phyloP scores from a whole-genome alignment of 2,797 vertebrate genomes.

The Pterois miles region DNA sequence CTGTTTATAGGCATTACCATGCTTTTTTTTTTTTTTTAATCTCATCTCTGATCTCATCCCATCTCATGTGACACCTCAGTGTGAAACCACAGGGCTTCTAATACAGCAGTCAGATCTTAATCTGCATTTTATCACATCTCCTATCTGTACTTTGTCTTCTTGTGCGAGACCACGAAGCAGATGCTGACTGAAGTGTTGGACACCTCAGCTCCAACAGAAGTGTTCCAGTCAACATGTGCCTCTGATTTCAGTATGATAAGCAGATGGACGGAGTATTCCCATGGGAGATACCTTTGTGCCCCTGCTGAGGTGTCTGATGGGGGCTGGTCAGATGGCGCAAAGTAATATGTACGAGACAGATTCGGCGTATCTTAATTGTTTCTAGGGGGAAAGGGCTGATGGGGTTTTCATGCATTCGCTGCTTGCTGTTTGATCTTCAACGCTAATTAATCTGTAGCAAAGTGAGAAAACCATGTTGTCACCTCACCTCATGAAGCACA shows the following conservation, averaged over 20 bases:
- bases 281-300: slow-evolving; percentile 35
- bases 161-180: slow-evolving; percentile 13
- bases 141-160: not conserved
- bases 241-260: slow-evolving; percentile 26
- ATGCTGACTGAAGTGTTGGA: slow-evolving; percentile 18
- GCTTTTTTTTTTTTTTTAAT: not conserved
- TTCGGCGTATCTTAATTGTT: slow-evolving; percentile 62
- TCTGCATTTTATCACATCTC: slow-evolving; percentile 22
- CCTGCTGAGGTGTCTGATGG: slow-evolving; percentile 22
- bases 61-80: not conserved
- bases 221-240: not conserved
- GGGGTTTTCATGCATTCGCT: slow-evolving; percentile 39
- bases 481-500: slow-evolving; percentile 35
- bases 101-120: slow-evolving; percentile 5
- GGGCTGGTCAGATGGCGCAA: slow-evolving; percentile 40
- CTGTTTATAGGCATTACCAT: not conserved
- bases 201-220: slow-evolving; percentile 25
- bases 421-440: slow-evolving; percentile 67
- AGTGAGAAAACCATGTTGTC: slow-evolving; percentile 62
- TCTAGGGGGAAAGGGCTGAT: slow-evolving; percentile 28
- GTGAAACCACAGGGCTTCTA: not conserved
- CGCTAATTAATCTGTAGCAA: slow-evolving; percentile 66
- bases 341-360: slow-evolving; percentile 31
- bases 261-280: slow-evolving; percentile 49
- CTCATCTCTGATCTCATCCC: not conserved